A percentile compares a stretch with the other conserved stretches of the same genome.
Evolutionary conservation across 2,113 vertebrate species (phyloP).

Genomic region (Leptobrachium leishanense): DNA sequence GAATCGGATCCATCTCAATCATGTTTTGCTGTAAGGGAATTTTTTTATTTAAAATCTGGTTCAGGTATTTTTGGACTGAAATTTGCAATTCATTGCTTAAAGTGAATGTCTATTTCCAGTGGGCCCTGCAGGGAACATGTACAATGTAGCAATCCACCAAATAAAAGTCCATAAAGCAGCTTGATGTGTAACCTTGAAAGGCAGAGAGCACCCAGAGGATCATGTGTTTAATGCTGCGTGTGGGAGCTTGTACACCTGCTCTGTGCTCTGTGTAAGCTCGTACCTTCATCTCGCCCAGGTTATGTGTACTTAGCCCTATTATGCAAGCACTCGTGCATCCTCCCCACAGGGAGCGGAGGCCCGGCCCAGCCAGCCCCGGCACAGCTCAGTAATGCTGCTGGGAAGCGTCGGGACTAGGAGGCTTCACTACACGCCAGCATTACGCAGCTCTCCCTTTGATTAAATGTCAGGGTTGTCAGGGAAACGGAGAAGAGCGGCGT

Average conservation of each 20-base stretch:
- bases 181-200: too few species aligned
- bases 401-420: constrained; percentile 45
- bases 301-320: constrained; percentile 35
- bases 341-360: constrained; percentile 52
- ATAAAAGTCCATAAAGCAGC: too few species aligned
- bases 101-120: too few species aligned
- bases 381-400: constrained; percentile 41
- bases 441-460: constrained; percentile 53
- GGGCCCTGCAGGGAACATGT: too few species aligned
- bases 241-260: background rate
- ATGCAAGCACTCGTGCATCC: constrained; percentile 57
- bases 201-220: too few species aligned
- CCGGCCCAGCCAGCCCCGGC: constrained; percentile 51
- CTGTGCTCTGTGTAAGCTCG: background rate
- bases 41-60: too few species aligned
- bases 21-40: too few species aligned
- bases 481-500: constrained; percentile 70
- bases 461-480: constrained; percentile 78
- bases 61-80: too few species aligned
- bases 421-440: constrained; percentile 40
- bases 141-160: too few species aligned
- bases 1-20: too few species aligned
- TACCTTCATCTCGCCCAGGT: constrained; percentile 1
- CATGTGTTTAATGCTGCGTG: background rate
- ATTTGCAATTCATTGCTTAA: too few species aligned